Conservation (phyloP, 2,888 invertebrate species). For the Limenitis camilla region DNA sequence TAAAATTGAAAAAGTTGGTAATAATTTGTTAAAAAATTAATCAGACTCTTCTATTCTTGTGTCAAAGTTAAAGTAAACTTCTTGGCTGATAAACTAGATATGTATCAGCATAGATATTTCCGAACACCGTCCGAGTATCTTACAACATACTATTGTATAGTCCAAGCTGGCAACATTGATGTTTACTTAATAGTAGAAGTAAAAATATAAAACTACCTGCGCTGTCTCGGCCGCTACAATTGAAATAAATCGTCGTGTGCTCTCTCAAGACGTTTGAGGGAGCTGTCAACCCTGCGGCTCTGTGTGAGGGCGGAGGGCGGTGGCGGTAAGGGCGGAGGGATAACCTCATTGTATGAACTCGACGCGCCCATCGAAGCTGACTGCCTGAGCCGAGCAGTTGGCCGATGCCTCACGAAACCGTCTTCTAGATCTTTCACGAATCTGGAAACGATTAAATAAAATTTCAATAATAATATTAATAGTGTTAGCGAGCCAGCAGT, state of each 20-base stretch:
- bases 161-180: background rate
- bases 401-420: conserved; percentile 69
- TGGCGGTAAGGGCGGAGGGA: conserved; percentile 69
- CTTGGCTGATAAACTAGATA: too few species aligned
- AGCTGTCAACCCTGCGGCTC: conserved; percentile 85
- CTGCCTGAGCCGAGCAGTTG: conserved; percentile 73
- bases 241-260: conserved; percentile 93
- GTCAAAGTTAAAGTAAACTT: too few species aligned
- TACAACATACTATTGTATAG: too few species aligned
- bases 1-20: too few species aligned
- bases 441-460: conserved; percentile 44
- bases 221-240: conserved; percentile 82
- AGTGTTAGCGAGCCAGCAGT: background rate
- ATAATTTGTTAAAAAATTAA: too few species aligned
- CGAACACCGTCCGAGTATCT: too few species aligned
- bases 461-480: background rate
- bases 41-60: too few species aligned
- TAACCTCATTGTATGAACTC: conserved; percentile 62
- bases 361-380: conserved; percentile 70
- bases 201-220: conserved; percentile 43
- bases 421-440: conserved; percentile 73
- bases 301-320: conserved; percentile 84
- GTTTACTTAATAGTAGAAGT: too few species aligned
- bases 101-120: too few species aligned
- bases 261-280: conserved; percentile 85